Evolutionary conservation across 2,113 vertebrate genomes (phyloP).

Genomic region (Anhinga anhinga): DNA sequence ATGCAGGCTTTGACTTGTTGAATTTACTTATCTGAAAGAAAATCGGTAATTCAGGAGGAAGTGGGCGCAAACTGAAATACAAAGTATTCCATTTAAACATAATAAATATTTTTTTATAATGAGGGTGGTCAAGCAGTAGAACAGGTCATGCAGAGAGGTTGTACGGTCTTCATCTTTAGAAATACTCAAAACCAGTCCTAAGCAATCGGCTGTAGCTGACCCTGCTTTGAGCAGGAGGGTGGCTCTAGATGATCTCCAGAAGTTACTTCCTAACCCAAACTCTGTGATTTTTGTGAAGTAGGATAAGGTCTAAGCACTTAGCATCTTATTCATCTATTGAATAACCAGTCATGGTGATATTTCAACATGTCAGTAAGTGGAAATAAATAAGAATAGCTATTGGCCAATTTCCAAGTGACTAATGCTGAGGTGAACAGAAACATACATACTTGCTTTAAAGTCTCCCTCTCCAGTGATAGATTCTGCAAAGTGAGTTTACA

Average conservation of each 20-base stretch:
- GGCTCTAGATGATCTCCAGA: neutral
- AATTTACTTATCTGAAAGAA: neutral
- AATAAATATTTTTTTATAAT: neutral
- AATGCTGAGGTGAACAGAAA: neutral
- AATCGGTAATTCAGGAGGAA: neutral
- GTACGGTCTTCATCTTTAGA: neutral
- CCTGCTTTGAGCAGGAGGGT: neutral
- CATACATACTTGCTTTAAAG: neutral
- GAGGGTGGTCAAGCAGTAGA: neutral
- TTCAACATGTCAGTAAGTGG: neutral
- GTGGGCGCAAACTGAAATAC: neutral
- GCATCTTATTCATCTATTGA: neutral
- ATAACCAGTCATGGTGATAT: neutral
- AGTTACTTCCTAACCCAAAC: neutral
- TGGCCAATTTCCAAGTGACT: neutral
- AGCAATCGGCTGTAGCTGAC: neutral
- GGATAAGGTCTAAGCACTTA: neutral
- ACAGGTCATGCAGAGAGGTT: neutral
- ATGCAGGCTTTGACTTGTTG: neutral
- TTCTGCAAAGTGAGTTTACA: neutral
- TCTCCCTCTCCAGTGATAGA: neutral
- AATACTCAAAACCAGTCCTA: neutral
- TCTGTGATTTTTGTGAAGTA: neutral
- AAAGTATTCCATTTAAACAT: neutral
- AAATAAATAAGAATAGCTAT: neutral